Percentiles rank a stretch among this genome's conserved stretches.
These are phyloP conservation scores for Dryobates pubescens DNA, from an alignment of 2,797 vertebrate species.

Conservation along the genomic window DNA sequence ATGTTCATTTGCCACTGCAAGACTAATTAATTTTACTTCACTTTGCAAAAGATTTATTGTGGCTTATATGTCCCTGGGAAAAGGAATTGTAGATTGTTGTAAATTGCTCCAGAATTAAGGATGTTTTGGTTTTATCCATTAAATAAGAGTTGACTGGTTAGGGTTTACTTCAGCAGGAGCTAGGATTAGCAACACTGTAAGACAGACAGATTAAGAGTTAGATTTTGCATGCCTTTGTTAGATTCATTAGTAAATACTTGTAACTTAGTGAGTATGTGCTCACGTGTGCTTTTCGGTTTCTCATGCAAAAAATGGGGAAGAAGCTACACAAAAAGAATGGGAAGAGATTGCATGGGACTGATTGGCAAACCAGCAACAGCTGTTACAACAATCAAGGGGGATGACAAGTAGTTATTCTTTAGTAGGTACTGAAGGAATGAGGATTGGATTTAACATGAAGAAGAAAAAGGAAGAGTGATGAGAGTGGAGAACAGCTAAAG, in stretches of 20 bases:
- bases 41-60: conserved; percentile 44
- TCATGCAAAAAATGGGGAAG: not conserved
- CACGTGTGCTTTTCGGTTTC: not conserved
- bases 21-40: conserved; percentile 48
- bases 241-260: not conserved
- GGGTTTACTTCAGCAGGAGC: not conserved
- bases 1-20: conserved; percentile 31
- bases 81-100: not conserved
- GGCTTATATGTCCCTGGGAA: not conserved
- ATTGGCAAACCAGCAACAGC: conserved; percentile 22
- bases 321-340: not conserved
- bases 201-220: not conserved
- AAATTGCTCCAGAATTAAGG: not conserved
- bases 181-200: not conserved
- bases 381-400: not conserved
- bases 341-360: not conserved
- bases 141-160: not conserved
- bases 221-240: not conserved
- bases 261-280: not conserved
- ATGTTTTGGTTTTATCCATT: not conserved
- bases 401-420: not conserved
- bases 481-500: not conserved
- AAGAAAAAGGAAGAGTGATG: not conserved
- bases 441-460: not conserved
- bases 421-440: not conserved